Evolutionary conservation across 1,140 invertebrate genomes (phyloP), one percentile per base, ranked within the genome.

Genomic region (Drosophila orosa): DNA sequence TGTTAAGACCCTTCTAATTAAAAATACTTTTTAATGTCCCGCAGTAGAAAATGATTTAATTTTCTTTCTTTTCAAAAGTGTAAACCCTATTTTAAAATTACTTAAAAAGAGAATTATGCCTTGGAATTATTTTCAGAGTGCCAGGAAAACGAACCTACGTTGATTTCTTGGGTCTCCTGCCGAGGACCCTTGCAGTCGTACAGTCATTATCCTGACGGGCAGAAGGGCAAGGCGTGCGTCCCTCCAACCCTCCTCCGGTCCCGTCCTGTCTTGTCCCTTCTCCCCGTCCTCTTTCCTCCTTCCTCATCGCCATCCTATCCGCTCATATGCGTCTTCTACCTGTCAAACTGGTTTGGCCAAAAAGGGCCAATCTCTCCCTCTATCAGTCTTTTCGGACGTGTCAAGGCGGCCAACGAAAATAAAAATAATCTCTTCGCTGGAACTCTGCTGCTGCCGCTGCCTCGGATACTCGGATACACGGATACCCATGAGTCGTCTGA

Each of bases 371-470:
- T 76, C 80, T 78, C 37, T 68, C 42, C 71, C 69, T 74, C 72
- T 74, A 74, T 74, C 69, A 74, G 47, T 74, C 68, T 66, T 74
- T 74, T 52, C 40, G 78, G 62, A 87, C 83, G 84, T 86, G 79
- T 79, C 83, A 78, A 86, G 83, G 74, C 73, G 73, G 55, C 61
- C 77, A 86, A 67, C 63, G 79, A 78, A 78, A 67, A 78, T 76
- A 78, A 78, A 78, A 73, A 87, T 87, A 87, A 87, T 87, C 83
- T 87, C 72, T 87, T 87, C 83, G 52, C 54, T 77, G 83, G 80
- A 87, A 87, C 73, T 85, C 58, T 48, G 68, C 31, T 19, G 45
- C 1, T 29, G 47, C 15, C 40, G 25, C 59, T 24, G 56, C 37
- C 61, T 25, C 54, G 27, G 55, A 27, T 27, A 13, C 58, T 31